Evolutionary conservation across 1,140 invertebrate genomes (phyloP).

Genomic region (Augochlora pura): DNA sequence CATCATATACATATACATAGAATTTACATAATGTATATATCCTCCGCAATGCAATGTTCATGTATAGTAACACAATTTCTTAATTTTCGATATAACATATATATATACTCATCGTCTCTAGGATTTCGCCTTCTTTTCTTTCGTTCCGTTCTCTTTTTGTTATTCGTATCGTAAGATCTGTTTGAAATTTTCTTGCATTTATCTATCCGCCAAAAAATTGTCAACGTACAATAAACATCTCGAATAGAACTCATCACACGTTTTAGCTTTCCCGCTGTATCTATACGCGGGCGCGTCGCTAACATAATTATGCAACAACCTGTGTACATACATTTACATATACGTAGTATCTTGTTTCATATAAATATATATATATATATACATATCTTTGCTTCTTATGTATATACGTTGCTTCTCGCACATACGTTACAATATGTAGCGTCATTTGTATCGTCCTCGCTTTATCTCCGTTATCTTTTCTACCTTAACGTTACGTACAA

Average conservation of each 20-base stretch:
- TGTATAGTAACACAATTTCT: conserved; percentile 65
- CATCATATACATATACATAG: conserved; percentile 70
- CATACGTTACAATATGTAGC: conserved; percentile 11
- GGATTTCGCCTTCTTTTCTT: conserved; percentile 40
- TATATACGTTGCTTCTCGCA: conserved; percentile 27
- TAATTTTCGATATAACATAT: conserved; percentile 60
- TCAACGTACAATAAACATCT: conserved; percentile 39
- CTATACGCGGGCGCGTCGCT: conserved; percentile 25
- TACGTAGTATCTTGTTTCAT: conserved; percentile 35
- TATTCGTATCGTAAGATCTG: not conserved
- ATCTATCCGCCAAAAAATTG: not conserved
- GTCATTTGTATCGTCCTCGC: not conserved
- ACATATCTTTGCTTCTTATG: conserved; percentile 35
- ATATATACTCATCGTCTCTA: conserved; percentile 52
- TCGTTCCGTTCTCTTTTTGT: not conserved
- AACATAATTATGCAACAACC: conserved; percentile 64
- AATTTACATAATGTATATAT: conserved; percentile 66
- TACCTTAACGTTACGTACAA: not conserved
- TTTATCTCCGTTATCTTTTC: not conserved
- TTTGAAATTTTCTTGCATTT: conserved; percentile 3
- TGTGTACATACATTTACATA: conserved; percentile 20
- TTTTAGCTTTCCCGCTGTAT: conserved; percentile 4
- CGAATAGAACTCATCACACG: conserved; percentile 12
- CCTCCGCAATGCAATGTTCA: conserved; percentile 65
- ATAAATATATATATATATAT: conserved; percentile 56